Percentiles rank a stretch among this genome's conserved stretches.
Conservation (phyloP, 2,888 invertebrate species). For the Teinopalpus imperialis region DNA sequence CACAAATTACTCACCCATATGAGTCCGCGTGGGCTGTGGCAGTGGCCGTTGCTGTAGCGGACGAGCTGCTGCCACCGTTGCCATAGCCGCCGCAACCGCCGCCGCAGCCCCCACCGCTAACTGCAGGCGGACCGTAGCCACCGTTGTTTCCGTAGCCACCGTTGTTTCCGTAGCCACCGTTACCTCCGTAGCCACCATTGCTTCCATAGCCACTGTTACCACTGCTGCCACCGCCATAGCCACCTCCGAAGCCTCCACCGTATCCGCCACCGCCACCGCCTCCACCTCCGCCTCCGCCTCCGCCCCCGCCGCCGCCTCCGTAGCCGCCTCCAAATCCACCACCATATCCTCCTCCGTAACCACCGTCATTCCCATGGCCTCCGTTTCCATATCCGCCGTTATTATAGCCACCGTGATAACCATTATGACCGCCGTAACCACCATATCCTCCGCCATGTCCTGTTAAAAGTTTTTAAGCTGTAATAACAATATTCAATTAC, state of each 20-base stretch:
- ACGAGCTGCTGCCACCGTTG: slow-evolving; percentile 6
- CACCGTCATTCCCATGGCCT: slow-evolving; percentile 25
- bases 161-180: slow-evolving; percentile 29
- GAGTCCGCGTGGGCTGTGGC: slow-evolving; percentile 16
- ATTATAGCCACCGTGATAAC: slow-evolving; percentile 22
- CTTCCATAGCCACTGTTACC: slow-evolving; percentile 34
- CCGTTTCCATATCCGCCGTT: slow-evolving; percentile 26
- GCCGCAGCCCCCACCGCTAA: slow-evolving; percentile 7
- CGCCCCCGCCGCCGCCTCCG: slow-evolving; percentile 33
- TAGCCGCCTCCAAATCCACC: slow-evolving; percentile 28
- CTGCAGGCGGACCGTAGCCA: slow-evolving; percentile 7
- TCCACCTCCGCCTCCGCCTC: slow-evolving; percentile 31
- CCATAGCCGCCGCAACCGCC: slow-evolving; percentile 16
- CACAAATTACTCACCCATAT: slow-evolving; percentile 18
- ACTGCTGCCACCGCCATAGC: slow-evolving; percentile 33
- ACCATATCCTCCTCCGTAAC: slow-evolving; percentile 32
- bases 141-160: slow-evolving; percentile 11
- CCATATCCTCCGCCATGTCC: slow-evolving; percentile 26
- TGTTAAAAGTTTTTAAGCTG: slow-evolving; percentile 9
- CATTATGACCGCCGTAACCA: slow-evolving; percentile 26
- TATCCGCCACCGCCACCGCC: slow-evolving; percentile 33
- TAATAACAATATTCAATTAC: background rate
- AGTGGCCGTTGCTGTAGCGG: slow-evolving; percentile 18
- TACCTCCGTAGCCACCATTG: slow-evolving; percentile 30
- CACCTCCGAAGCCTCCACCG: slow-evolving; percentile 31